Evolutionary conservation across 92 coral and sea anemone species (phyloP), one percentile per base, ranked within the genome.

Genomic region (Scolanthus callimorphus): DNA sequence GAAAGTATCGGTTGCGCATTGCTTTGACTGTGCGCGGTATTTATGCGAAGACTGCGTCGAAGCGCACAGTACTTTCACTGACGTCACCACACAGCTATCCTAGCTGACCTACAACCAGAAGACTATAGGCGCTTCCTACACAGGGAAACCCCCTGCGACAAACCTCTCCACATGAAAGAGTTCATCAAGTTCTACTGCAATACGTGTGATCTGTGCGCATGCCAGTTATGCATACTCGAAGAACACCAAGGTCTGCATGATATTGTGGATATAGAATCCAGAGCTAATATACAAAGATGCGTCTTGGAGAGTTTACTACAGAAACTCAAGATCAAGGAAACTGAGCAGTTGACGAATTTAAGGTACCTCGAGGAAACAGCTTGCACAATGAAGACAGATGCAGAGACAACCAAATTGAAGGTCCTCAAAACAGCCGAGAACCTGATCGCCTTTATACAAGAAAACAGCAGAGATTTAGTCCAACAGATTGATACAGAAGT

Each of bases 231-330:
- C 45, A 34, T 23, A 22, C 43, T 1, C 3, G 17, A 55, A 0
- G 63, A 54, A 1, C 62, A 54, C 15, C 30, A 67, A 19, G 31
- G 39, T 12, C 63, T 11, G 4, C 52, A 46, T 46, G 52, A 46
- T 21, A 11, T 46, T 19, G 17, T 46, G 6, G 22, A 46, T 19
- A 46, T 46, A 9, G 52, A 46, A 10, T 4, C 22, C 4, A 9
- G 23, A 9, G 52, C 52, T 9, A 4, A 46, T 6, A 46, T 46
- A 21, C 52, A 10, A n/a, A 46, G 23, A 21, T 9, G 4, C 6
- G 19, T 46, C 4, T 46, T 46, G 22, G 4, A 46, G 22, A 20
- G 23, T 11, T 10, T 11, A 4, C 22, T 46, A 10, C 52, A 46
- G 17, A 11, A 46, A 10, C 23, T 46, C 19, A 46, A 46, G 12